Evolutionary conservation across 2,113 vertebrate genomes (phyloP).

Genomic region (Pyxicephalus adspersus): DNA sequence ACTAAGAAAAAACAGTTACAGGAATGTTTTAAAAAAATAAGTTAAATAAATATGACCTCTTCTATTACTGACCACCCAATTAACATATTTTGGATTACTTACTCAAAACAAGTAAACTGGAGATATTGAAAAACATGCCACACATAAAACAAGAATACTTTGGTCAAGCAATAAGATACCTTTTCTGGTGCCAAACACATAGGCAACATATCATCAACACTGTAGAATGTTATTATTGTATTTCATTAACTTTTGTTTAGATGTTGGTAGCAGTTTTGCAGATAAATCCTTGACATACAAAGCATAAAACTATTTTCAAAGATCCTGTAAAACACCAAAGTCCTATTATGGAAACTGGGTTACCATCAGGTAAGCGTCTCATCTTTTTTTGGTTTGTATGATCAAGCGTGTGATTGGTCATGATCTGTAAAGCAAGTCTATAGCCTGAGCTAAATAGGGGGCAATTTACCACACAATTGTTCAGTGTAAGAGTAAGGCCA

Average conservation of each 20-base stretch:
- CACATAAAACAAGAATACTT: constrained; percentile 73
- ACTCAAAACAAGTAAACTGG: constrained; percentile 48
- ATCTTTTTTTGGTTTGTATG: too few relatives aligned
- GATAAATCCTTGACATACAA: constrained; percentile 5
- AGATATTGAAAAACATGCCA: constrained; percentile 70
- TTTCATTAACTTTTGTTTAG: background rate
- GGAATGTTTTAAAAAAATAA: too few relatives aligned
- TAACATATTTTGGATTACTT: too few relatives aligned
- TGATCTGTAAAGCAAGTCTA: background rate
- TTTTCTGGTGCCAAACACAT: constrained; percentile 59
- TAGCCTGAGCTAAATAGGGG: background rate
- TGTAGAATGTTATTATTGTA: constrained; percentile 40
- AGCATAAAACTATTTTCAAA: constrained; percentile 24
- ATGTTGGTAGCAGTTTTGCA: constrained; percentile 1
- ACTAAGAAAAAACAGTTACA: too few relatives aligned
- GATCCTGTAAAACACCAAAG: constrained; percentile 3
- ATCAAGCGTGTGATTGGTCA: too few relatives aligned
- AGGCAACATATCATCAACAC: constrained; percentile 53
- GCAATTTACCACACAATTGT: background rate
- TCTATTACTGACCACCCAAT: too few relatives aligned
- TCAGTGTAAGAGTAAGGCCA: too few relatives aligned
- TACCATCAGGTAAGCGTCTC: constrained; percentile 26
- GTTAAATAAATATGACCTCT: too few relatives aligned
- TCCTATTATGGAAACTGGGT: constrained; percentile 21
- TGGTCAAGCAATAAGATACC: constrained; percentile 74